Conservation (phyloP, 2,113 vertebrate genomes). For the Channa argus region DNA sequence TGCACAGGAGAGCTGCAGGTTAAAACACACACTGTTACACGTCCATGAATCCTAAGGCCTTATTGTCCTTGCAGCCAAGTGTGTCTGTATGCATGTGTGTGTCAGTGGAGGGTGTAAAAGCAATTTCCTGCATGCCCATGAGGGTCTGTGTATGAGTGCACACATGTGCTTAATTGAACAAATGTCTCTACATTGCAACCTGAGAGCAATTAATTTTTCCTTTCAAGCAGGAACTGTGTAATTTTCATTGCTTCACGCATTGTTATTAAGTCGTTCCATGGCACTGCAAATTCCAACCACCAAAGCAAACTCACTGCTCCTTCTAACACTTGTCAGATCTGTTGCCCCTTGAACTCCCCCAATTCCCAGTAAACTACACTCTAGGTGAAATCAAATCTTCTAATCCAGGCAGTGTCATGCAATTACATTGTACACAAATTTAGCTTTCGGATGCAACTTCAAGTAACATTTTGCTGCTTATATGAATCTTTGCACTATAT, state of each 20-base stretch:
- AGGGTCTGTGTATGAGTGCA: constrained; percentile 8
- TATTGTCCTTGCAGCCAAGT: constrained; percentile 52
- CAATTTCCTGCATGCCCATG: neutral
- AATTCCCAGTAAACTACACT: constrained; percentile 26
- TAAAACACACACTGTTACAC: constrained; percentile 53
- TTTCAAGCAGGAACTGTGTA: constrained; percentile 73
- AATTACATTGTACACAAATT: neutral
- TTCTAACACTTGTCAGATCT: constrained; percentile 72
- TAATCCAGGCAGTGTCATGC: no score
- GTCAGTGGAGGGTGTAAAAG: constrained; percentile 13
- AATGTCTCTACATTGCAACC: constrained; percentile 71
- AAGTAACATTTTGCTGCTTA: constrained; percentile 11
- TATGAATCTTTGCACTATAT: neutral
- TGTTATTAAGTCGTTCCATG: constrained; percentile 79
- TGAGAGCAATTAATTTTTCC: constrained; percentile 79
- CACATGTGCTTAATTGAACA: constrained; percentile 56
- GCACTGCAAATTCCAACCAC: constrained; percentile 76
- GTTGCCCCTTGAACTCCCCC: constrained; percentile 50
- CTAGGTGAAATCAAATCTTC: constrained; percentile 5
- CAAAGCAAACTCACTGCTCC: constrained; percentile 62
- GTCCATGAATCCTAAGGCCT: constrained; percentile 50
- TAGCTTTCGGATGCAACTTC: constrained; percentile 2
- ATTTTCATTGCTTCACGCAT: constrained; percentile 80
- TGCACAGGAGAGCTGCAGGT: constrained; percentile 67
- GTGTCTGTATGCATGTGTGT: constrained; percentile 40